phyloP scores from a whole-genome alignment of 2,888 invertebrate genomes.

The Dinocampus coccinellae region DNA sequence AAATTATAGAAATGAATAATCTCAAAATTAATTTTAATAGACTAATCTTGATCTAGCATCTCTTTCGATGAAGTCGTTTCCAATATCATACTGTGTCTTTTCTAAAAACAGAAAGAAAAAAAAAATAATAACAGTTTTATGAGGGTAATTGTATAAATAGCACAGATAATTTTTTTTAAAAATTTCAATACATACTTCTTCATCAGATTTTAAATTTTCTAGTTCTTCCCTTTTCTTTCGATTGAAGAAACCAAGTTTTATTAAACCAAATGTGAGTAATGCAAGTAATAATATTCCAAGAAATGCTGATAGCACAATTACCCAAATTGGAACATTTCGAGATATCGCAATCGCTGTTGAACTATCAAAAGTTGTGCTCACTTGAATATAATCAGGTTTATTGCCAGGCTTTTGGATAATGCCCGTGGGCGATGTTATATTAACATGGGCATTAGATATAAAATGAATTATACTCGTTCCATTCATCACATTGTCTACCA shows the following conservation, averaged over 20 bases:
- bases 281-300: constrained; percentile 58
- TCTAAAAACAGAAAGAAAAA: constrained; percentile 33
- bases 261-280: constrained; percentile 52
- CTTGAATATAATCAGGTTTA: constrained; percentile 50
- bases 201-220: constrained; percentile 58
- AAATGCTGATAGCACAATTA: constrained; percentile 56
- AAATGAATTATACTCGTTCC: constrained; percentile 65
- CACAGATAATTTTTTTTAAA: background rate
- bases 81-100: constrained; percentile 31
- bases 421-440: constrained; percentile 52
- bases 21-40: background rate
- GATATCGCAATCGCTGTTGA: constrained; percentile 48
- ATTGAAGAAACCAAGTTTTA: constrained; percentile 63
- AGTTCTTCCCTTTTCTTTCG: constrained; percentile 56
- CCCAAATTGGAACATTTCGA: constrained; percentile 54
- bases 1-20: background rate
- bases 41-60: constrained; percentile 40
- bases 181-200: constrained; percentile 45
- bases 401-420: constrained; percentile 52
- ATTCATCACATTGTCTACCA: constrained; percentile 53
- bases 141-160: constrained; percentile 1
- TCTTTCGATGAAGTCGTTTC: constrained; percentile 47
- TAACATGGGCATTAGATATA: constrained; percentile 60
- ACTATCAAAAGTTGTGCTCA: constrained; percentile 50
- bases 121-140: background rate